Evolutionary conservation across 2,888 invertebrate genomes (phyloP).

Genomic region (Pseudococcus viburni): DNA sequence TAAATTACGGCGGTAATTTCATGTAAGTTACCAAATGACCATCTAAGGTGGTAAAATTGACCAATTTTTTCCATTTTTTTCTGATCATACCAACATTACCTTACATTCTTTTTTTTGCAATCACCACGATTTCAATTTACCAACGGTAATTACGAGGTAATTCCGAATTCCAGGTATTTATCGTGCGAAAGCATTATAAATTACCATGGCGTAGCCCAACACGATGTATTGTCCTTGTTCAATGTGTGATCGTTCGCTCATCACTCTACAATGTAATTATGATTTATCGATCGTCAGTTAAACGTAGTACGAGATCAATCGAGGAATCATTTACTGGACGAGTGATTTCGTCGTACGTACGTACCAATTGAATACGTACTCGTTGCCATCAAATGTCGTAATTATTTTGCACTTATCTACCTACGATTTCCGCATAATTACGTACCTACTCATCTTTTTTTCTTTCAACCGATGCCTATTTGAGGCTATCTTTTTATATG

Average conservation of each 20-base stretch:
- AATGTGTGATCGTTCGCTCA: too few species aligned
- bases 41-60: neutral
- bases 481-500: neutral
- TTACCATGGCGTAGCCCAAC: neutral
- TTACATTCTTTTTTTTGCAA: neutral
- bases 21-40: neutral
- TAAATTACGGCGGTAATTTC: neutral
- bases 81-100: neutral
- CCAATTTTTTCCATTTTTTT: neutral
- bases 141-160: neutral
- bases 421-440: neutral
- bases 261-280: neutral
- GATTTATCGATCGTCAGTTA: neutral
- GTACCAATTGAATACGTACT: neutral
- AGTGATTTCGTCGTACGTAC: neutral
- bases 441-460: neutral
- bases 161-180: slow-evolving; percentile 13
- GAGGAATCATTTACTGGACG: neutral
- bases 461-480: neutral
- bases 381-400: neutral
- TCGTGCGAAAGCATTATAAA: neutral
- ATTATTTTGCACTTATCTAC: slow-evolving; percentile 18
- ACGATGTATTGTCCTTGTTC: neutral
- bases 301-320: neutral
- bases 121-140: neutral